Percentiles rank a stretch among this genome's conserved stretches.
Evolutionary conservation across 2,888 invertebrate genomes (phyloP).

Genomic region (Malthinus seriepunctatus): DNA sequence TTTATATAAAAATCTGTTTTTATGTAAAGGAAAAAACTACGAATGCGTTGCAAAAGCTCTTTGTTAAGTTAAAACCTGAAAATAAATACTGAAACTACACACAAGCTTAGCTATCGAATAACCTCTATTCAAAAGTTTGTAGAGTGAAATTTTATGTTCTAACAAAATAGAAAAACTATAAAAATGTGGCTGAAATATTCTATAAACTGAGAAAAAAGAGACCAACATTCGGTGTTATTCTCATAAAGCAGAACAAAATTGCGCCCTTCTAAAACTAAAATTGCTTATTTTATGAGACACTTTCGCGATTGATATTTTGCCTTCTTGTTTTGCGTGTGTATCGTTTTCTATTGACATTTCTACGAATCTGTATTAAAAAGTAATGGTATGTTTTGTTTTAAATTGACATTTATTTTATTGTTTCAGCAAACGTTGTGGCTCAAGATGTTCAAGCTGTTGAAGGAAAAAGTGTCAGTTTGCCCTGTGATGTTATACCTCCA

Average conservation of each 20-base stretch:
- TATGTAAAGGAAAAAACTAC: too few relatives aligned
- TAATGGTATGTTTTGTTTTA: background rate
- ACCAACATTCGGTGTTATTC: constrained; percentile 15
- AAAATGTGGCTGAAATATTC: constrained; percentile 32
- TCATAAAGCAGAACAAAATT: constrained; percentile 28
- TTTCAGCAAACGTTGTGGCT: constrained; percentile 66
- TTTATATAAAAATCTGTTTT: too few relatives aligned
- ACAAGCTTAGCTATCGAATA: constrained; percentile 14
- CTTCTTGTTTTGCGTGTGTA: constrained; percentile 37
- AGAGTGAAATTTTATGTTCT: constrained; percentile 15
- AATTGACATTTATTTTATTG: constrained; percentile 30
- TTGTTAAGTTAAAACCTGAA: too few relatives aligned
- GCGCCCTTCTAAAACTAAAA: constrained; percentile 36
- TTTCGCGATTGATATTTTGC: constrained; percentile 30
- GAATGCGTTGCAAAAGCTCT: too few relatives aligned
- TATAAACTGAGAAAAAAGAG: constrained; percentile 24
- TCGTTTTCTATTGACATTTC: constrained; percentile 35
- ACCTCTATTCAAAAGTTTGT: constrained; percentile 20
- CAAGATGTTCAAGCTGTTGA: constrained; percentile 86
- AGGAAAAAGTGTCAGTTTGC: constrained; percentile 83
- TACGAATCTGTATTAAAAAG: background rate
- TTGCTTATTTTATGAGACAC: constrained; percentile 42
- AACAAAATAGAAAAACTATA: constrained; percentile 34
- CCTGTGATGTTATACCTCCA: constrained; percentile 83
- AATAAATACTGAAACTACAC: too few relatives aligned